Evolutionary conservation across 2,888 invertebrate species (phyloP).

Genomic region (Hylaea fasciaria): DNA sequence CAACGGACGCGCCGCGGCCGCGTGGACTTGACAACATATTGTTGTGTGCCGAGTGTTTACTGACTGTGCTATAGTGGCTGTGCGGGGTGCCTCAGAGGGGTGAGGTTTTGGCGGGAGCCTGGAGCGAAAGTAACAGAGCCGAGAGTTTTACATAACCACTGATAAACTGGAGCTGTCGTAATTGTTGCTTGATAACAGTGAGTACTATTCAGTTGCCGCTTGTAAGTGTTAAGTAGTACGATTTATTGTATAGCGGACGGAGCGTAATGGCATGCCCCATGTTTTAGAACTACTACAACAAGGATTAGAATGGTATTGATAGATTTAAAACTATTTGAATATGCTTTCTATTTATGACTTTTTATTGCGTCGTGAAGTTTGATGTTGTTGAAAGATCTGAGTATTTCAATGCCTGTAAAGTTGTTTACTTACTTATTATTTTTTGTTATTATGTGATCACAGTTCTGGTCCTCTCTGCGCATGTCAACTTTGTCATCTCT

Average conservation of each 20-base stretch:
- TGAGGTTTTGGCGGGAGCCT: constrained; percentile 65
- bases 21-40: constrained; percentile 43
- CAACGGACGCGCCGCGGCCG: constrained; percentile 69
- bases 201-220: constrained; percentile 53
- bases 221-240: constrained; percentile 27
- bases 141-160: constrained; percentile 67
- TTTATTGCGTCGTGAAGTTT: constrained; percentile 4
- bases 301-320: constrained; percentile 4
- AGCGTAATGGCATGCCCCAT: constrained; percentile 17
- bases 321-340: not conserved
- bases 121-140: constrained; percentile 61
- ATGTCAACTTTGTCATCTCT: constrained; percentile 31
- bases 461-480: constrained; percentile 37
- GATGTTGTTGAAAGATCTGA: constrained; percentile 1
- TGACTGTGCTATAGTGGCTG: constrained; percentile 56
- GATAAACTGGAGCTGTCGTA: constrained; percentile 74
- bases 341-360: not conserved
- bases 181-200: constrained; percentile 80
- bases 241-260: constrained; percentile 28
- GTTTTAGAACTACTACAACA: constrained; percentile 7
- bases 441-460: constrained; percentile 37
- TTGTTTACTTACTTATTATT: constrained; percentile 26
- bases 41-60: constrained; percentile 55
- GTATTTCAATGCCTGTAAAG: constrained; percentile 4
- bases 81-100: constrained; percentile 49